These are phyloP conservation scores for Podiceps cristatus DNA, from an alignment of 2,113 vertebrate genomes.

Conservation along the genomic window DNA sequence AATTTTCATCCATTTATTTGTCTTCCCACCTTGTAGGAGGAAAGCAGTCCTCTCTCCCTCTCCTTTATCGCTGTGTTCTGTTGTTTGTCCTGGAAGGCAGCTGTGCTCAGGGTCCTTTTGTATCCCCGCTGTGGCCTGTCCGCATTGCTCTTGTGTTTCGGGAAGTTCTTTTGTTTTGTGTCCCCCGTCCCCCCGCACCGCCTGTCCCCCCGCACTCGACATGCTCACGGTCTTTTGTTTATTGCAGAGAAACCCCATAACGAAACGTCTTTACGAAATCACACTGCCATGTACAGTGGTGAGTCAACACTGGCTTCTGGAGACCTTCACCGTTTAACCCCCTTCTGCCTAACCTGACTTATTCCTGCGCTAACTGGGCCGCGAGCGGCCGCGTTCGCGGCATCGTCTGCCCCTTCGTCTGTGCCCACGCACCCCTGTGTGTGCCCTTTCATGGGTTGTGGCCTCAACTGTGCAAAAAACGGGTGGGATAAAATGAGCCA, in stretches of 20 bases:
- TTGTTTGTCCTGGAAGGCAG: not conserved
- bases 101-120: not conserved
- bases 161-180: not conserved
- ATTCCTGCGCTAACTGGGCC: constrained; percentile 46
- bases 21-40: not conserved
- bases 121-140: not conserved
- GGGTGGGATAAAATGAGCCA: accelerated
- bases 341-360: constrained; percentile 76
- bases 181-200: not conserved
- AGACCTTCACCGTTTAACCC: constrained; percentile 64
- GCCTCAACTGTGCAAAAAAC: not conserved
- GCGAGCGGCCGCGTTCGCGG: not conserved
- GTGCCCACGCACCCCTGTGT: not conserved
- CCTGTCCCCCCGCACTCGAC: not conserved
- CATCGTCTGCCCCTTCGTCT: not conserved
- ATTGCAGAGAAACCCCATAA: constrained; percentile 93
- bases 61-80: not conserved
- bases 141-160: not conserved
- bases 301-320: constrained; percentile 81
- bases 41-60: not conserved
- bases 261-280: constrained; percentile 88
- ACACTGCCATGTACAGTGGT: constrained; percentile 92
- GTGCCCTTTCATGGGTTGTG: accelerated
- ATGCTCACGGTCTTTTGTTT: constrained; percentile 82
- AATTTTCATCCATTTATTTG: not conserved